Conservation (phyloP, 2,113 vertebrate species). For the Pogonocichla stellata region DNA sequence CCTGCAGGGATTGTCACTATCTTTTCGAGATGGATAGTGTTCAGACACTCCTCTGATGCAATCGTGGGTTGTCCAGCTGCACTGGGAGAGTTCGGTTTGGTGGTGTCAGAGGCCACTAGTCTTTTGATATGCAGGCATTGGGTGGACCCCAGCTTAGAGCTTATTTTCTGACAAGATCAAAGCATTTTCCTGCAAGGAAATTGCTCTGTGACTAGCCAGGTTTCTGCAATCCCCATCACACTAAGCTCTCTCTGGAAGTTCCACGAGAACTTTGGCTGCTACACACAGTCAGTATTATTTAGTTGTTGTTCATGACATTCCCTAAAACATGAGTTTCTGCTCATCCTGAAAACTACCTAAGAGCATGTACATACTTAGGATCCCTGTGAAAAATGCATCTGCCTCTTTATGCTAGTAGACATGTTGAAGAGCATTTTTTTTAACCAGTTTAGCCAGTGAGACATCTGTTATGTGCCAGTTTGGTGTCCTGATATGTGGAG, state of each 20-base stretch:
- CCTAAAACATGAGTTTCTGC: background rate
- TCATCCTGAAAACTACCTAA: background rate
- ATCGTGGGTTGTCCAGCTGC: background rate
- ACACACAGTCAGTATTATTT: background rate
- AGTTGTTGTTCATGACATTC: background rate
- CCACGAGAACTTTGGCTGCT: background rate
- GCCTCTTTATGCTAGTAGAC: background rate
- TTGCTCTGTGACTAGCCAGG: background rate
- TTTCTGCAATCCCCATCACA: background rate
- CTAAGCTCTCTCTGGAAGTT: background rate
- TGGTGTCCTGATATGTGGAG: background rate
- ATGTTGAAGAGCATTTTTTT: background rate
- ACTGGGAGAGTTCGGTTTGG: fast-evolving
- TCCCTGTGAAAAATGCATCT: background rate
- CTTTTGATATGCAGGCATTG: background rate
- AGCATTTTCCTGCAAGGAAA: background rate
- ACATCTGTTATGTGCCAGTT: fast-evolving
- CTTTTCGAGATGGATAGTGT: background rate
- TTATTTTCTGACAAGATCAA: background rate
- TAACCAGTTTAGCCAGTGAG: background rate
- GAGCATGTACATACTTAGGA: background rate
- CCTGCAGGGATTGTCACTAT: background rate
- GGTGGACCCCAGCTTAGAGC: background rate
- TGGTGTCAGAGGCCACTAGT: background rate
- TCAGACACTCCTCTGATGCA: background rate